Evolutionary conservation across 2,888 invertebrate species (phyloP), one percentile per base, ranked within the genome.

Genomic region (Drosophila picticornis): DNA sequence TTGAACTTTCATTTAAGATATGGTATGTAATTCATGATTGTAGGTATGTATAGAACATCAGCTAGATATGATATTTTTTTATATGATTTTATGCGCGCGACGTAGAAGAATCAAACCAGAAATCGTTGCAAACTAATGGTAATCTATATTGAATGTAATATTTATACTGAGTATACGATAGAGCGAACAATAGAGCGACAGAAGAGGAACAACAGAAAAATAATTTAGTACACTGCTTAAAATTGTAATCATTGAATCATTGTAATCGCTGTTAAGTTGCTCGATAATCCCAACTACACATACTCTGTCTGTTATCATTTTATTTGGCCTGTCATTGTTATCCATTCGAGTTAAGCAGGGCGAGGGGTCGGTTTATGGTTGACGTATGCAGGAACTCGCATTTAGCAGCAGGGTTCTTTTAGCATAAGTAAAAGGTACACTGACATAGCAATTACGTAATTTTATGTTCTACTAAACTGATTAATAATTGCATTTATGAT

Each of bases 141-240:
- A 75, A 59, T 74, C 87, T 87, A 87, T 71, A 51, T 61, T 65
- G 56, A 57, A 84, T 89, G 84, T 81, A 38, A 57, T 84, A 84
- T 84, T 84, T 87, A 89, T 89, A 84, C 89, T 84, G 84, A 84
- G 55, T 52, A 71, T 82, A 77, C 76, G 62, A 75, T 72, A 75
- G 63, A 78, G 55, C 63, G 71, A 73, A 65, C 69, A 64, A 77
- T 61, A 76, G 68, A 67, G 50, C 56, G 73, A 75, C 51, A 68
- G 64, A 51, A 59, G 52, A 50, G 62, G 56, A 71, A 48, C 40
- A 63, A 62, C 53, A 53, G 22, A 71, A 51, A 62, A 51, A 51
- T 34, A 66, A 57, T 52, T 59, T 50, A 53, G 43, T 34, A 36
- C 48, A 68, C 64, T 63, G 31, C 66, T 60, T 71, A n/a, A 48